A percentile compares a stretch with the other conserved stretches of the same genome.
Evolutionary conservation across 2,113 vertebrate species (phyloP).

Genomic region (Lethenteron reissneri): DNA sequence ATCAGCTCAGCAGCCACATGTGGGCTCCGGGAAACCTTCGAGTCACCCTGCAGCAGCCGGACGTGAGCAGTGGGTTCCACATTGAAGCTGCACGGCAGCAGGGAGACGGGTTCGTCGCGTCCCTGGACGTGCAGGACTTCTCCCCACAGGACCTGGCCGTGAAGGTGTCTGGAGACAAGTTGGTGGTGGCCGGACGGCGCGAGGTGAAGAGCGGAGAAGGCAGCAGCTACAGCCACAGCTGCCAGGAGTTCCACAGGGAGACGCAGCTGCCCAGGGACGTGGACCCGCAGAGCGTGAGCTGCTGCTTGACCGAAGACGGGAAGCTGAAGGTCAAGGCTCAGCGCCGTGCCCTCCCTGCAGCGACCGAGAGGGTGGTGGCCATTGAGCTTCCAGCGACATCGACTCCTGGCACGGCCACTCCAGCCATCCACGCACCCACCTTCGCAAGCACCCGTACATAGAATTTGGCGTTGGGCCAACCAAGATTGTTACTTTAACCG

Average conservation of each 20-base stretch:
- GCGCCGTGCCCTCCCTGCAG: not conserved
- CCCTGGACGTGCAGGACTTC: not conserved
- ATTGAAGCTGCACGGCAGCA: too few relatives aligned
- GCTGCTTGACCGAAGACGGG: not conserved
- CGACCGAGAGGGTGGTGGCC: not conserved
- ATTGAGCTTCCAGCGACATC: not conserved
- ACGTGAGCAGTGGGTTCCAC: too few relatives aligned
- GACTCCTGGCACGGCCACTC: too few relatives aligned
- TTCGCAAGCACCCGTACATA: too few relatives aligned
- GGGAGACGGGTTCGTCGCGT: not conserved
- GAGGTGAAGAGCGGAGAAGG: not conserved
- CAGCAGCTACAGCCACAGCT: not conserved
- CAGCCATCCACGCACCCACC: too few relatives aligned
- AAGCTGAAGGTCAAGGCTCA: constrained; percentile 1
- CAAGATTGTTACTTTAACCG: too few relatives aligned
- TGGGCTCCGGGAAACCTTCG: too few relatives aligned
- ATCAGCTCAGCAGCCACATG: too few relatives aligned
- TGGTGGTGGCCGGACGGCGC: constrained; percentile 3
- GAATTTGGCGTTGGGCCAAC: too few relatives aligned
- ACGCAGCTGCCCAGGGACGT: constrained; percentile 3
- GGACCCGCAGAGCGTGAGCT: constrained; percentile 5
- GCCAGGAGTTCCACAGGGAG: not conserved
- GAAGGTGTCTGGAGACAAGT: not conserved
- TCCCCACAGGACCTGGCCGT: constrained; percentile 1
- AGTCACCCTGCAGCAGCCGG: too few relatives aligned